These are phyloP conservation scores for Corythucha ciliata DNA, from an alignment of 2,888 invertebrate genomes.

Conservation along the genomic window DNA sequence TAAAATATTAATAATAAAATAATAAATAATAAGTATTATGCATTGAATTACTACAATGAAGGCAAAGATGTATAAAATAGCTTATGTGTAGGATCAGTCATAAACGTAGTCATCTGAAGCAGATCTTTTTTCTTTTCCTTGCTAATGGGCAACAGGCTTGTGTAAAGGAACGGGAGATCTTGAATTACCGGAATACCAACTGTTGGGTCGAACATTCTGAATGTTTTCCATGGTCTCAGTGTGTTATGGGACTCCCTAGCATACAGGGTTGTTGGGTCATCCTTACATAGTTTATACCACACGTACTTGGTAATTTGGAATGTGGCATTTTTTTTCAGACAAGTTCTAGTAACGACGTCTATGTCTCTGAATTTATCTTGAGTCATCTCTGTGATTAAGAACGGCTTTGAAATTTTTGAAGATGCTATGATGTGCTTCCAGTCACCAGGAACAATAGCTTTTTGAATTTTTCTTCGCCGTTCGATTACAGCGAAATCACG, in stretches of 20 bases:
- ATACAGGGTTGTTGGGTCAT: conserved; percentile 25
- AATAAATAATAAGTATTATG: too few relatives aligned
- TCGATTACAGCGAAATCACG: conserved; percentile 33
- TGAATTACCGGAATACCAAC: too few relatives aligned
- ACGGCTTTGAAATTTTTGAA: background rate
- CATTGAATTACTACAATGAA: too few relatives aligned
- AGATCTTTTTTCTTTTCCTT: conserved; percentile 3
- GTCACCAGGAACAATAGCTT: conserved; percentile 28
- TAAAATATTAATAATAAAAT: too few relatives aligned
- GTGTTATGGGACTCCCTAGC: conserved; percentile 25
- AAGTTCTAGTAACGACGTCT: conserved; percentile 20
- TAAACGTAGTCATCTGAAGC: conserved; percentile 4
- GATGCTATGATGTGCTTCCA: conserved; percentile 30
- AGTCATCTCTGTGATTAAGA: conserved; percentile 1
- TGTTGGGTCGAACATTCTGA: too few relatives aligned
- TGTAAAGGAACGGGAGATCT: conserved; percentile 1
- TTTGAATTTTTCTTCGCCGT: conserved; percentile 26
- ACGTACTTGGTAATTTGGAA: conserved; percentile 30
- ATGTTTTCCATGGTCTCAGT: conserved; percentile 3
- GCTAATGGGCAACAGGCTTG: conserved; percentile 2
- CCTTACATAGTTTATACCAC: conserved; percentile 26
- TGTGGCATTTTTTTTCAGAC: conserved; percentile 21
- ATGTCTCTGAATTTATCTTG: conserved; percentile 20
- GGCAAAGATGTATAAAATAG: conserved; percentile 5
- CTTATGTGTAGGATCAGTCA: conserved; percentile 4